phyloP scores from a whole-genome alignment of 2,888 invertebrate species.

The Barypeithes pellucidus region DNA sequence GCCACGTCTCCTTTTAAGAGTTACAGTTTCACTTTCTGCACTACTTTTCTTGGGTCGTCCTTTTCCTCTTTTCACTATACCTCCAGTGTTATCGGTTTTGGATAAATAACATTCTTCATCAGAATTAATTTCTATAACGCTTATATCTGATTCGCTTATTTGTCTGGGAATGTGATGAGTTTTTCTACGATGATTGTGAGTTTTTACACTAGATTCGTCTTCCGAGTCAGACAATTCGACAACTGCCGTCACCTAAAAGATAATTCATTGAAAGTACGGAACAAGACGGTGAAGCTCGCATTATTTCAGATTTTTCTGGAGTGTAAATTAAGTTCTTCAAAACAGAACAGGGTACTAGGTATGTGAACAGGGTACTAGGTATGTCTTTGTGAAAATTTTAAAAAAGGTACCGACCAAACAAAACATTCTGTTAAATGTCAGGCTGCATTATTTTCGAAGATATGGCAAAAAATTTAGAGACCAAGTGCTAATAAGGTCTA shows the following conservation, averaged over 20 bases:
- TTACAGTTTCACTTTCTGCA: not conserved
- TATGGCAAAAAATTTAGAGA: too few relatives aligned
- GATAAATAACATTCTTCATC: slow-evolving; percentile 56
- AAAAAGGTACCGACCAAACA: too few relatives aligned
- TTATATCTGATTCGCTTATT: slow-evolving; percentile 54
- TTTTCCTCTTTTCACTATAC: slow-evolving; percentile 4
- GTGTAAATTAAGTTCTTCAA: too few relatives aligned
- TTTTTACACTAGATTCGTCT: slow-evolving; percentile 60
- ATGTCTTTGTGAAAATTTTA: too few relatives aligned
- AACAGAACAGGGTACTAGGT: too few relatives aligned
- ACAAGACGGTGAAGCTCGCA: too few relatives aligned
- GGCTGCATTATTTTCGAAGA: too few relatives aligned
- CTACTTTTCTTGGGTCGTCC: not conserved
- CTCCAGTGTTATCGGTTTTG: slow-evolving; percentile 22
- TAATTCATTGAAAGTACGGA: slow-evolving; percentile 6
- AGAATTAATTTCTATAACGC: slow-evolving; percentile 60
- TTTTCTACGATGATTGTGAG: slow-evolving; percentile 52
- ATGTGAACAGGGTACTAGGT: too few relatives aligned
- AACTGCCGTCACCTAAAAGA: slow-evolving; percentile 61
- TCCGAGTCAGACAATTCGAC: slow-evolving; percentile 67
- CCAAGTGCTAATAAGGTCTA: too few relatives aligned
- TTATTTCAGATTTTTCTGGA: too few relatives aligned
- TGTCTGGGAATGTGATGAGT: slow-evolving; percentile 37
- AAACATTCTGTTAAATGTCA: too few relatives aligned
- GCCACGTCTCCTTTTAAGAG: slow-evolving; percentile 56